phyloP scores from a whole-genome alignment of 2,797 vertebrate species.

The Carapus acus region DNA sequence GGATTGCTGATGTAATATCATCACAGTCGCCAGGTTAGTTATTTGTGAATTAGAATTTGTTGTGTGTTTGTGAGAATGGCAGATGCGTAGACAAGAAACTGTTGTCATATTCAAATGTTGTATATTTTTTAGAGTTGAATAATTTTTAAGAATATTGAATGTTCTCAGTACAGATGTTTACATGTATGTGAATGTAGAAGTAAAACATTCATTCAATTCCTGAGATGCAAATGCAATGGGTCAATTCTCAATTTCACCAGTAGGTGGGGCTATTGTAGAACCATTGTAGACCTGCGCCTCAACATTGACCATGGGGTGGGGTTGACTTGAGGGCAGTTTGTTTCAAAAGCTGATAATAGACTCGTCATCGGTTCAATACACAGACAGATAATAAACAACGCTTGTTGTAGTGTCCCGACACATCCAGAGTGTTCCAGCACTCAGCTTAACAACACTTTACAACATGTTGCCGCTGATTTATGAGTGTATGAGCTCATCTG shows the following conservation, averaged over 20 bases:
- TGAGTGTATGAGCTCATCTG: too few species aligned
- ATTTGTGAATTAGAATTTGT: background rate
- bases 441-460: too few species aligned
- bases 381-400: background rate
- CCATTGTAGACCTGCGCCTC: background rate
- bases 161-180: slow-evolving; percentile 27
- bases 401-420: background rate
- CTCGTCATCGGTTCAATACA: slow-evolving; percentile 2
- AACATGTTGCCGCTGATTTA: too few species aligned
- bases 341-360: slow-evolving; percentile 7
- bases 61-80: too few species aligned
- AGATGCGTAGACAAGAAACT: too few species aligned
- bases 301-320: background rate
- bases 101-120: background rate
- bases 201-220: slow-evolving; percentile 14
- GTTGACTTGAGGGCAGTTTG: background rate
- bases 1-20: background rate
- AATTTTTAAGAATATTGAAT: slow-evolving; percentile 19
- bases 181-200: slow-evolving; percentile 24
- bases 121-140: slow-evolving; percentile 1
- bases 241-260: slow-evolving; percentile 34
- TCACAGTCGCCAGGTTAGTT: background rate
- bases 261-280: slow-evolving; percentile 49
- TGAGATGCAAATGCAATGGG: too few species aligned
- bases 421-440: too few species aligned